Evolutionary conservation across 2,888 invertebrate genomes (phyloP).

Genomic region (Eilema caniola): DNA sequence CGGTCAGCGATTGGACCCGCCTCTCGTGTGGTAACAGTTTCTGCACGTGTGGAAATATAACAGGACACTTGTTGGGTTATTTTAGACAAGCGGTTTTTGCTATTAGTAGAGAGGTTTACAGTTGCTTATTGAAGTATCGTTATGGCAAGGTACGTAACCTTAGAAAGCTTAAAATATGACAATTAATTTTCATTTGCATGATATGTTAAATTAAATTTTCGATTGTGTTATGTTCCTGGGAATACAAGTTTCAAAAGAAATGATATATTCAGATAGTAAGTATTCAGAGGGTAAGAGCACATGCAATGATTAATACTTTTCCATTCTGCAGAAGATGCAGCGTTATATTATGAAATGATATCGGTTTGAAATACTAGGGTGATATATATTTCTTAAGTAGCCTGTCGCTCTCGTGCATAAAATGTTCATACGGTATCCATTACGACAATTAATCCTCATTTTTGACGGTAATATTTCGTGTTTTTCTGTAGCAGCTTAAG

Average conservation of each 20-base stretch:
- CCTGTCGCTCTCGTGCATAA: background rate
- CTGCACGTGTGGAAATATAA: constrained; percentile 44
- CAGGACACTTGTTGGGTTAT: constrained; percentile 30
- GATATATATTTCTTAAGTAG: background rate
- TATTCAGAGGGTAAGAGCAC: background rate
- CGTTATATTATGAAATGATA: too few species aligned
- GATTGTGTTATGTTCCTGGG: background rate
- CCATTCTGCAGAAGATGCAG: background rate
- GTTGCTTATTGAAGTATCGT: background rate
- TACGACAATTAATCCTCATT: background rate
- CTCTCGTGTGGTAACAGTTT: constrained; percentile 42
- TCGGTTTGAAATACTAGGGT: background rate
- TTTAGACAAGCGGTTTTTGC: constrained; percentile 14
- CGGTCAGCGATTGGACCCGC: constrained; percentile 46
- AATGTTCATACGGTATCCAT: background rate
- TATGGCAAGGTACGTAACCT: background rate
- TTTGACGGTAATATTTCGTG: background rate
- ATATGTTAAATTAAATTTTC: too few species aligned
- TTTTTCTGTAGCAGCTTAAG: background rate
- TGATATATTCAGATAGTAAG: background rate
- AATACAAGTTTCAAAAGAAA: background rate
- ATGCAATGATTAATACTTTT: background rate
- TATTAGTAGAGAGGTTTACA: background rate
- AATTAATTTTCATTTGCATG: too few species aligned
- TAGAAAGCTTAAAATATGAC: too few species aligned